phyloP scores from a whole-genome alignment of 2,797 vertebrate genomes.

The Lacerta bilineata region DNA sequence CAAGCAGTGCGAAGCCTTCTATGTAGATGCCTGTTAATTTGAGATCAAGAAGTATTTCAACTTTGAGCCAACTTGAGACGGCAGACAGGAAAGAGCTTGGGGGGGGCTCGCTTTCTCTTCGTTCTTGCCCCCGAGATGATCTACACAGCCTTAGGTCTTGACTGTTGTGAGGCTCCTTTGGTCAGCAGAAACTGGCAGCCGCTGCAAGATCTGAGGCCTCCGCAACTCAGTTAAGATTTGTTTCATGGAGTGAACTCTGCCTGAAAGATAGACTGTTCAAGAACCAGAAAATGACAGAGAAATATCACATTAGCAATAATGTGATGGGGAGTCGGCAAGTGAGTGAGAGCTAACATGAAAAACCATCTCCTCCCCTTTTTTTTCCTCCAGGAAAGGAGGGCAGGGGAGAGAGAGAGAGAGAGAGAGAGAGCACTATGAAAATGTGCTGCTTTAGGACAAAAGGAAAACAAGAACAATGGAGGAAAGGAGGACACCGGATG shows the following conservation, averaged over 20 bases:
- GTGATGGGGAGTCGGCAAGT: conserved; percentile 19
- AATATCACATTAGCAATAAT: conserved; percentile 45
- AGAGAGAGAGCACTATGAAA: background rate
- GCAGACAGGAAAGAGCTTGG: conserved; percentile 39
- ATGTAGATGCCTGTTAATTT: conserved; percentile 52
- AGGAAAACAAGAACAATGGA: fast-evolving
- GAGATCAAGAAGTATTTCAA: conserved; percentile 59
- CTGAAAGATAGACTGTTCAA: conserved; percentile 49
- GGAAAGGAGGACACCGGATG: background rate
- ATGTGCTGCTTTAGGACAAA: background rate
- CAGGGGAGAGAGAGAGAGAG: too few species aligned
- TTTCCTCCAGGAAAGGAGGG: background rate
- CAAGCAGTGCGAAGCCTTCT: conserved; percentile 55
- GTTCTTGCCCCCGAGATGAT: conserved; percentile 10
- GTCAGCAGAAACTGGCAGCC: conserved; percentile 59
- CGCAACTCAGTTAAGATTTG: conserved; percentile 28
- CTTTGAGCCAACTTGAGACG: conserved; percentile 24
- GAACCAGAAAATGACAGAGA: conserved; percentile 46
- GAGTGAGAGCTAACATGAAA: background rate
- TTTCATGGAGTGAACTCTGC: conserved; percentile 51
- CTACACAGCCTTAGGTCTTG: conserved; percentile 51
- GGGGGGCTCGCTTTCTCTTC: conserved; percentile 1
- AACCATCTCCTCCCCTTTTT: background rate
- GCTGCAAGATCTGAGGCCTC: background rate
- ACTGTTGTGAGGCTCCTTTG: conserved; percentile 19